Percentiles rank a stretch among this genome's conserved stretches.
These are phyloP conservation scores for Chionoecetes opilio DNA, from an alignment of 1,140 invertebrate genomes.

Conservation along the genomic window DNA sequence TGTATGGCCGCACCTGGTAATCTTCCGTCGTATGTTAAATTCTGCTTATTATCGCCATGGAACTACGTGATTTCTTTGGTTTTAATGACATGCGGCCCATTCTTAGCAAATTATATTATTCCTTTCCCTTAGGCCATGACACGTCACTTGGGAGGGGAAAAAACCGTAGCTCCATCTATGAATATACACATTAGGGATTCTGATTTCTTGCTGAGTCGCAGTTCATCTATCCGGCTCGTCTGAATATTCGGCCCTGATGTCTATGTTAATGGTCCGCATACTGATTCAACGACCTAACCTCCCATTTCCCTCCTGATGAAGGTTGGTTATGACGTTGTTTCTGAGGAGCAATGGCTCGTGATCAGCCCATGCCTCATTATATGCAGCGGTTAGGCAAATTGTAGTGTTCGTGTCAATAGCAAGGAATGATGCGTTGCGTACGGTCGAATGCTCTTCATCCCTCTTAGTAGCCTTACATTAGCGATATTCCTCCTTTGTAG, in stretches of 20 bases:
- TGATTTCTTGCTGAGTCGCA: too few relatives aligned
- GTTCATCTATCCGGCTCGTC: too few relatives aligned
- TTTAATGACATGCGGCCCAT: constrained; percentile 34
- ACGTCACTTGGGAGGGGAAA: too few relatives aligned
- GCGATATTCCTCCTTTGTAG: neutral
- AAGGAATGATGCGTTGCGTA: neutral
- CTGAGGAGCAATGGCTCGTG: neutral
- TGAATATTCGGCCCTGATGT: too few relatives aligned
- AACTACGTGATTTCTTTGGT: constrained; percentile 31
- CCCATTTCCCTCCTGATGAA: neutral
- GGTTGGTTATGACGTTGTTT: neutral
- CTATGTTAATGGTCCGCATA: too few relatives aligned
- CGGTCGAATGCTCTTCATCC: neutral
- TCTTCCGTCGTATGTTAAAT: constrained; percentile 51
- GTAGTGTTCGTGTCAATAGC: neutral
- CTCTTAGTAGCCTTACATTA: neutral
- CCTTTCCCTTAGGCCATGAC: neutral
- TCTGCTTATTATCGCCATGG: neutral
- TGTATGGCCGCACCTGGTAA: constrained; percentile 48
- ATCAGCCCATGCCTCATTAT: neutral
- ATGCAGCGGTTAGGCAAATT: neutral
- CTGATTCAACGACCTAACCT: neutral
- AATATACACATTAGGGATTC: too few relatives aligned
- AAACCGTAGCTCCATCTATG: too few relatives aligned
- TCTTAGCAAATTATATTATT: constrained; percentile 36